Percentiles rank a stretch among this genome's conserved stretches.
Evolutionary conservation across 1,140 invertebrate species (phyloP).

Genomic region (Tachypleus tridentatus): DNA sequence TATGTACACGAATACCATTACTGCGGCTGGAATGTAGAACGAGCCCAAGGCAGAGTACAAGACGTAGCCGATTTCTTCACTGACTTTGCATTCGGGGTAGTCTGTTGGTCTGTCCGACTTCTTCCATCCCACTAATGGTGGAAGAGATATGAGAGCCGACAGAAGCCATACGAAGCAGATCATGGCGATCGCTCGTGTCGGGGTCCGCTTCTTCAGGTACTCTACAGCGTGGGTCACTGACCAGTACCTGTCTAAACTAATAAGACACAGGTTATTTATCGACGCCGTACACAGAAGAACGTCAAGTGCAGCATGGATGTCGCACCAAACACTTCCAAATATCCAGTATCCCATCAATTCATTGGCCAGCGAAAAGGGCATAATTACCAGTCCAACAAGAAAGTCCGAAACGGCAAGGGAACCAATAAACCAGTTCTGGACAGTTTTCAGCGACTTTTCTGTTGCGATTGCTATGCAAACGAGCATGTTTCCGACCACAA

Average conservation of each 20-base stretch:
- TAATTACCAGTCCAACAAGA: conserved; percentile 84
- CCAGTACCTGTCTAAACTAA: conserved; percentile 92
- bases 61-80: conserved; percentile 90
- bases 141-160: conserved; percentile 17
- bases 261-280: conserved; percentile 93
- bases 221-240: conserved; percentile 90
- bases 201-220: conserved; percentile 83
- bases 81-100: conserved; percentile 37
- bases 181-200: conserved; percentile 75
- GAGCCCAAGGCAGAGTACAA: conserved; percentile 93
- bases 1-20: conserved; percentile 98
- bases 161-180: conserved; percentile 42
- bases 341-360: conserved; percentile 97
- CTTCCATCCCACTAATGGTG: conserved; percentile 20
- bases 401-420: conserved; percentile 92
- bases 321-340: conserved; percentile 80
- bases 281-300: conserved; percentile 91
- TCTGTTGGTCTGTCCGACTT: conserved; percentile 17
- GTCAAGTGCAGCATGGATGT: conserved; percentile 87
- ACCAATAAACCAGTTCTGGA: conserved; percentile 97
- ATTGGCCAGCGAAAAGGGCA: conserved; percentile 93
- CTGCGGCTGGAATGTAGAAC: conserved; percentile 95
- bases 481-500: conserved; percentile 95
- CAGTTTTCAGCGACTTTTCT: conserved; percentile 87
- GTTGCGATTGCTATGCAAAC: conserved; percentile 94